These are phyloP conservation scores for Pterocles burchelli DNA, from an alignment of 2,113 vertebrate genomes.

Conservation along the genomic window DNA sequence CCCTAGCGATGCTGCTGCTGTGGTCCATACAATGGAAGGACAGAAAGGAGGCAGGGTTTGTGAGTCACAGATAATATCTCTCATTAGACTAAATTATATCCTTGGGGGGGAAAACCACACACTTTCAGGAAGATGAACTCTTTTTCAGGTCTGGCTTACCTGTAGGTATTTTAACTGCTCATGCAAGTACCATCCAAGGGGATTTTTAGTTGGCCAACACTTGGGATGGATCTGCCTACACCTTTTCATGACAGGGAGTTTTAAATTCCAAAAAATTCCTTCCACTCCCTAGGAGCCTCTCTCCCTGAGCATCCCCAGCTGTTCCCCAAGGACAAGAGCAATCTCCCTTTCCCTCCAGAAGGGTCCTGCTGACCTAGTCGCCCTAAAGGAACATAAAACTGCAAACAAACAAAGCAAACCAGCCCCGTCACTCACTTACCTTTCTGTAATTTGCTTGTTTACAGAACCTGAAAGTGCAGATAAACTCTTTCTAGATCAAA, in stretches of 20 bases:
- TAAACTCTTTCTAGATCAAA: not conserved
- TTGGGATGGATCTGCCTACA: not conserved
- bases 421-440: not conserved
- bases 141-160: not conserved
- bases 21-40: not conserved
- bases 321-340: not conserved
- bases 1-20: not conserved
- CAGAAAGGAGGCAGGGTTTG: not conserved
- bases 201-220: not conserved
- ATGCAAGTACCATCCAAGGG: not conserved
- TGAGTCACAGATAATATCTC: not conserved
- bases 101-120: accelerated
- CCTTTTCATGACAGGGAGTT: not conserved
- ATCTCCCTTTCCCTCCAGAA: not conserved
- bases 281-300: not conserved
- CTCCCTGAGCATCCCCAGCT: not conserved
- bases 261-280: not conserved
- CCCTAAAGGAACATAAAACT: not conserved
- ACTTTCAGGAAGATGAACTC: not conserved
- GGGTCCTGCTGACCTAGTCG: not conserved
- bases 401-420: not conserved
- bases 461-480: not conserved
- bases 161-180: not conserved
- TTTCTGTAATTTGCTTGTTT: not conserved
- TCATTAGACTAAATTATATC: not conserved